These are phyloP conservation scores for Cynopterus sphinx DNA, from an alignment of 2,797 vertebrate species.

Conservation along the genomic window DNA sequence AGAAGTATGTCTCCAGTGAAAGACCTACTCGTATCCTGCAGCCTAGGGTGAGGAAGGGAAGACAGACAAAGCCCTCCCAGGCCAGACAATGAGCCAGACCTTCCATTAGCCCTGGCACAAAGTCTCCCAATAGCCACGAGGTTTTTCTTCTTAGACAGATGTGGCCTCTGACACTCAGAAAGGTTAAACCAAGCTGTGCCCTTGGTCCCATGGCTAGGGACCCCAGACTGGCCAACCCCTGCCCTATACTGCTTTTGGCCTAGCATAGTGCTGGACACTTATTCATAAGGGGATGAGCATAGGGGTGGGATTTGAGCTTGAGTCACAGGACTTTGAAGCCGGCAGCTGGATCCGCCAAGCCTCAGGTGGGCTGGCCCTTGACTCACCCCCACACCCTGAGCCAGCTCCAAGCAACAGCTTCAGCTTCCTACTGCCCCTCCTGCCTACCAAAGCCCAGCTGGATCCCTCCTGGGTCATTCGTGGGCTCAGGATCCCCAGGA, in stretches of 20 bases:
- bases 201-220: background rate
- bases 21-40: background rate
- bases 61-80: background rate
- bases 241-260: background rate
- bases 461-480: constrained; percentile 45
- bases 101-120: background rate
- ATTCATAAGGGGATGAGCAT: background rate
- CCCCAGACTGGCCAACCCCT: background rate
- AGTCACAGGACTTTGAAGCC: constrained; percentile 62
- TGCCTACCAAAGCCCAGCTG: constrained; percentile 11
- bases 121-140: background rate
- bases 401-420: constrained; percentile 59
- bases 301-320: background rate
- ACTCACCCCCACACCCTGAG: constrained; percentile 63
- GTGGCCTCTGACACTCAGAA: background rate
- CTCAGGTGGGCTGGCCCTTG: constrained; percentile 58
- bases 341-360: constrained; percentile 22
- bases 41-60: background rate
- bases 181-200: background rate
- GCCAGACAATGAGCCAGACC: background rate
- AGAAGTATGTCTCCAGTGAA: background rate
- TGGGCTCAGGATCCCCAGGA: constrained; percentile 74
- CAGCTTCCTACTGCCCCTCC: constrained; percentile 9
- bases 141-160: background rate
- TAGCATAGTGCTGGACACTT: background rate